These are phyloP conservation scores for Timema cristinae DNA, from an alignment of 2,888 invertebrate species.

Conservation along the genomic window DNA sequence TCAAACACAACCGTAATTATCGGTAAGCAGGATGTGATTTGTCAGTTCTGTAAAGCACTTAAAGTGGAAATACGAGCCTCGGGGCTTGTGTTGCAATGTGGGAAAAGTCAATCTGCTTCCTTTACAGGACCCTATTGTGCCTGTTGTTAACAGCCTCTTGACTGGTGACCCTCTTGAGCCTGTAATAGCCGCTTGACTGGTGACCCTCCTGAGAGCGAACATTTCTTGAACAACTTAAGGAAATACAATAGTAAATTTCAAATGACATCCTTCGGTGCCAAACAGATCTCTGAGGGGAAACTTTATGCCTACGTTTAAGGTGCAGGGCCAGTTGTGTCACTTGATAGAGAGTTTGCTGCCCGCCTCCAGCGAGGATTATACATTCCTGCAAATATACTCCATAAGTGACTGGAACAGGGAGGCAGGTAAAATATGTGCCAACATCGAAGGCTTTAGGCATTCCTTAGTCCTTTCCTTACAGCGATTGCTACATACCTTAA, in stretches of 20 bases:
- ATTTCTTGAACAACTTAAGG: too few relatives aligned
- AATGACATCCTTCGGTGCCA: constrained; percentile 35
- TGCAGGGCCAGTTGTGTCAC: constrained; percentile 32
- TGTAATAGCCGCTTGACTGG: too few relatives aligned
- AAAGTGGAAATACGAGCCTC: too few relatives aligned
- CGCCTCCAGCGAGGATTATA: constrained; percentile 19
- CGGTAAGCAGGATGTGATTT: too few relatives aligned
- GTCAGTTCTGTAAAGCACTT: too few relatives aligned
- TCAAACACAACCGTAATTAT: too few relatives aligned
- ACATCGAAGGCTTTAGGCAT: constrained; percentile 24
- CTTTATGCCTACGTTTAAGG: constrained; percentile 27
- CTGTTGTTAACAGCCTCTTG: too few relatives aligned
- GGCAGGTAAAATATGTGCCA: constrained; percentile 11
- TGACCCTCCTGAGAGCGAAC: too few relatives aligned
- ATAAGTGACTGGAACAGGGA: constrained; percentile 18
- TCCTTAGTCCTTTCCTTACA: constrained; percentile 30
- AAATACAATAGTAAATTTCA: constrained; percentile 30
- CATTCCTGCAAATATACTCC: constrained; percentile 31
- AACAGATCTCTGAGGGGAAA: constrained; percentile 24
- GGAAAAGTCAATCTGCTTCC: too few relatives aligned
- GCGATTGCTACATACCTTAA: constrained; percentile 22
- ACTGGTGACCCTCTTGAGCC: too few relatives aligned
- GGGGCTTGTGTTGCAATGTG: too few relatives aligned
- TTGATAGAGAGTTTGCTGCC: constrained; percentile 30
- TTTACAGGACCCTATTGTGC: too few relatives aligned